Conservation (phyloP, 2,113 vertebrate genomes). For the Podiceps cristatus region DNA sequence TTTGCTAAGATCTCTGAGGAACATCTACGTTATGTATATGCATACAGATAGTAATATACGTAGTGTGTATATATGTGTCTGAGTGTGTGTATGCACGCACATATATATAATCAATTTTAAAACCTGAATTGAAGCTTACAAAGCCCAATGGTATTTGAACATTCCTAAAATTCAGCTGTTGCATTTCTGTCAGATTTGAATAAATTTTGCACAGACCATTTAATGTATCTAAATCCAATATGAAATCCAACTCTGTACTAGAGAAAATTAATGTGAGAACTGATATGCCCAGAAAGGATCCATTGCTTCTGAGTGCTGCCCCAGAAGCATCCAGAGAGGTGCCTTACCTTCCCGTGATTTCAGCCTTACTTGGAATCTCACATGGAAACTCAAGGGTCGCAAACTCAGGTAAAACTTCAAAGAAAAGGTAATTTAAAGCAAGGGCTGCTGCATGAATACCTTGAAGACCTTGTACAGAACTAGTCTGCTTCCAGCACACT, state of each 20-base stretch:
- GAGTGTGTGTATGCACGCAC: neutral
- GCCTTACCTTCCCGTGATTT: neutral
- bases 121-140: neutral
- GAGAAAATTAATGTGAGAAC: neutral
- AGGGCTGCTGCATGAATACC: neutral
- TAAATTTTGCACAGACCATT: neutral
- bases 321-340: neutral
- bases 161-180: neutral
- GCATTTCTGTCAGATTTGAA: neutral
- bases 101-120: neutral
- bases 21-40: neutral
- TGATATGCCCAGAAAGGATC: neutral
- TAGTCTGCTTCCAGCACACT: neutral
- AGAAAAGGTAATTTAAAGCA: neutral
- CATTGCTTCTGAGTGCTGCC: neutral
- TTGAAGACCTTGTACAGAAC: neutral
- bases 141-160: neutral
- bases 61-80: no score
- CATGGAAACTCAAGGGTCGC: neutral
- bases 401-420: neutral
- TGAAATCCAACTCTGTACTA: neutral
- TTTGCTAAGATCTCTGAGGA: neutral
- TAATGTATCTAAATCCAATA: neutral
- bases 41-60: rapidly evolving
- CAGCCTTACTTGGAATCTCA: neutral